Base-by-base conservation (phyloP, 2,888 invertebrate genomes). In the Aromia moschata region DNA sequence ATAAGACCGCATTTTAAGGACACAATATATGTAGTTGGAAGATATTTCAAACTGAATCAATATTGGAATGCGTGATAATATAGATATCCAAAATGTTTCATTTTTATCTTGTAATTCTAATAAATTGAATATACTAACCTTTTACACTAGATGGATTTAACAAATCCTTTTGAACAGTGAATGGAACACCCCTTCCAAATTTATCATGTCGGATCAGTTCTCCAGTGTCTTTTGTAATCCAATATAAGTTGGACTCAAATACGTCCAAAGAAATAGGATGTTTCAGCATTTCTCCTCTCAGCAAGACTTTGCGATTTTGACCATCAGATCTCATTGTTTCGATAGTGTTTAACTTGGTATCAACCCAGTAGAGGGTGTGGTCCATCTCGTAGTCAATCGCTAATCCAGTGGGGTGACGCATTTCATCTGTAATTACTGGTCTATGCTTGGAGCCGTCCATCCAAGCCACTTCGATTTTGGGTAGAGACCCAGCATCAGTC, bases 401-500 rank as follows among this genome's bases (percentile, higher is more conserved):
- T 7, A 99, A 79, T 0, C 96, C 96, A 0, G 94, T 88, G 0
- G 98, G 98, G 73, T 92, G 91, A 16, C 93, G 85, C 17, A 98
- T 86, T 55, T 71, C 87, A 60, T 93, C 93, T 0, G 90, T 88
- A 4, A 96, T 89, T 1, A 99, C 79, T 0, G 91, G 88, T 52
- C 90, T 84, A 1, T 96, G 86, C 77, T 94, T 92, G 0, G 91
- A 92, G 0, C 98, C 98, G 75, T 97, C 98, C 96, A 98, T 94
- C 95, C 97, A 98, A 1, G 96, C 88, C 2, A 90, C 87, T 79
- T 98, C 98, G 62, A 99, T 96, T 80, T 96, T 98, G 0, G 96
- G 94, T 1, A 89, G 89, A 0, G 90, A 89, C 2, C 97, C 96
- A 0, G 93, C 91, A 79, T 98, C 97, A 0, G 96, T 88, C 96